Conservation (phyloP, 92 coral and sea anemone genomes). For the Zoanthus solanderi region DNA sequence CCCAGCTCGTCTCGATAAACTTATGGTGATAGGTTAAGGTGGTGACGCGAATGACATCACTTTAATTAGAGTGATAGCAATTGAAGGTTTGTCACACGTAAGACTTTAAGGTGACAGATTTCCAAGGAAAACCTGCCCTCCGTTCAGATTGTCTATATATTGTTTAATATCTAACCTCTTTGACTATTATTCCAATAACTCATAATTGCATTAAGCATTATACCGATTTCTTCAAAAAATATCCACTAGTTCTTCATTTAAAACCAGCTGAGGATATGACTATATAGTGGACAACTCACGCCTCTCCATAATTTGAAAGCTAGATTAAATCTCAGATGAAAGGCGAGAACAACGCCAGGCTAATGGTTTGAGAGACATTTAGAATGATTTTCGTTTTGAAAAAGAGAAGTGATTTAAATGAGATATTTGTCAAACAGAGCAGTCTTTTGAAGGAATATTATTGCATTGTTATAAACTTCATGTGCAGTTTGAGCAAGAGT, state of each 20-base stretch:
- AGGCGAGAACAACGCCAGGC: constrained; percentile 55
- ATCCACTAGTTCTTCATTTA: constrained; percentile 40
- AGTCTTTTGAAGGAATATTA: too few relatives aligned
- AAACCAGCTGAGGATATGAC: constrained; percentile 42
- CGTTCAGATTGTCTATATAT: constrained; percentile 55
- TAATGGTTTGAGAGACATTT: constrained; percentile 61
- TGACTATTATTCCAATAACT: constrained; percentile 64
- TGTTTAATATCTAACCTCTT: constrained; percentile 58
- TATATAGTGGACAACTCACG: constrained; percentile 64
- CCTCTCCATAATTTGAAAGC: constrained; percentile 82
- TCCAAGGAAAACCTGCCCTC: constrained; percentile 66
- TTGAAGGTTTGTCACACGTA: constrained; percentile 92
- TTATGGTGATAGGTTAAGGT: constrained; percentile 97
- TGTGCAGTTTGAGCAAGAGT: too few relatives aligned
- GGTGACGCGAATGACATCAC: constrained; percentile 96
- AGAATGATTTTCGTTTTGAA: constrained; percentile 51
- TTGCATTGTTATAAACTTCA: too few relatives aligned
- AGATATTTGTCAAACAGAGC: neutral
- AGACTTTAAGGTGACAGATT: constrained; percentile 84
- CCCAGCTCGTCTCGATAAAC: constrained; percentile 92
- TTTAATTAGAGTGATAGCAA: constrained; percentile 97
- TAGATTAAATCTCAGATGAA: constrained; percentile 87
- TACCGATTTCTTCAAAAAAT: constrained; percentile 52
- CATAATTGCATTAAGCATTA: constrained; percentile 26
- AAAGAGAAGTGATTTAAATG: constrained; percentile 52